A percentile compares a stretch with the other conserved stretches of the same genome.
Evolutionary conservation across 2,113 vertebrate species (phyloP).

Genomic region (Carassius auratus): DNA sequence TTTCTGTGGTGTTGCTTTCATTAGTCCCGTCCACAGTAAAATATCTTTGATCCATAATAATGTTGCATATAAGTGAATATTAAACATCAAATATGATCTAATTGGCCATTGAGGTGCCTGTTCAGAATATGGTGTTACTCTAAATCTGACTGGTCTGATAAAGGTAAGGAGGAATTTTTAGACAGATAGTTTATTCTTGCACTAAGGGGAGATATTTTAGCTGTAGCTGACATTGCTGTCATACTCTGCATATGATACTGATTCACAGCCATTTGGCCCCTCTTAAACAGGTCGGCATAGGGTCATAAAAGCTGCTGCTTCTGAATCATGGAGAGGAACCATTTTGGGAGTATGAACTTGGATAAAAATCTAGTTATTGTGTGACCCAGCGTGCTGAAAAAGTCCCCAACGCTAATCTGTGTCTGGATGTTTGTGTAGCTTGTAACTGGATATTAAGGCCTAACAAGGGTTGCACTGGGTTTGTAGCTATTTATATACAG

Average conservation of each 20-base stretch:
- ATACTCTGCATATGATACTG: slow-evolving; percentile 5
- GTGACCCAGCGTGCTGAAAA: neutral
- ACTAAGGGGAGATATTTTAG: no score
- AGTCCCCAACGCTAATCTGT: slow-evolving; percentile 27
- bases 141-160: no score
- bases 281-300: neutral
- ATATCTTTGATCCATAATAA: no score
- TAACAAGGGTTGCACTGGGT: no score
- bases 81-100: neutral
- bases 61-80: neutral
- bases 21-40: no score
- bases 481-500: slow-evolving; percentile 58
- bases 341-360: neutral
- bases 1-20: no score
- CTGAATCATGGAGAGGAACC: neutral
- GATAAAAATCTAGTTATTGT: neutral
- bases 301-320: neutral
- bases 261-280: neutral
- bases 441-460: slow-evolving; percentile 59
- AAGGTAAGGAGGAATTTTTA: no score
- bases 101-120: neutral
- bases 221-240: no score
- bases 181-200: no score
- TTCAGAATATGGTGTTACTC: no score
- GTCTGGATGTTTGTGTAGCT: slow-evolving; percentile 42